Base-by-base conservation (phyloP, 2,888 invertebrate genomes). In the Pycnomerus fuliginosus region DNA sequence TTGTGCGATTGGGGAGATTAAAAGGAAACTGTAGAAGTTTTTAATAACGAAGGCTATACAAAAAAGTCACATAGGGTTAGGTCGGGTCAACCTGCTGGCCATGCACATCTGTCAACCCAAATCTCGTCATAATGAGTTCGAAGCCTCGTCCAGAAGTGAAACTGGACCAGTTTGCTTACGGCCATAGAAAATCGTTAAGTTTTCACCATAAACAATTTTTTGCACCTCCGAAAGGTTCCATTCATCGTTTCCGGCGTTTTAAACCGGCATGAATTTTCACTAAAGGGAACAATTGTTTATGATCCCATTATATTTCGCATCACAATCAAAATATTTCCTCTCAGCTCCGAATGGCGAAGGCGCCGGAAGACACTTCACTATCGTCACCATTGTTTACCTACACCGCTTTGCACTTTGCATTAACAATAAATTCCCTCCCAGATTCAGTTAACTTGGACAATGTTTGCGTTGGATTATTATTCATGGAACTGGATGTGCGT, bases 381-480 rank as follows among this genome's bases (percentile, higher is more conserved):
- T 54, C 55, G 54, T 55, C 52, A 49, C 32, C 41, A 43, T 42
- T 58, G 50, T 67, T 66, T 66, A 63, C 65, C 61, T 63, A 67
- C 67, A 67, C 55, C 53, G 64, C 60, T 67, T 67, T 64, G 65
- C 67, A 67, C 67, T 67, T 64, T 64, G 59, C 64, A 65, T 60
- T 57, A 58, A 62, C 64, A 62, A 65, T 65, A 65, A n/a, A 64
- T 61, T 64, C 55, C 46, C 49, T 49, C 51, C 54, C 53, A 50
- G 48, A 55, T 56, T 55, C 42, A 51, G 51, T 55, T 56, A 56
- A 58, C 54, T 48, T 46, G 33, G 44, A 33, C 39, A 45, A 50
- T 50, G 44, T 50, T 50, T 51, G 52, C 44, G 43, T 35, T 33
- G 27, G 48, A 52, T 53, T 49, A 49, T 45, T 48, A 44, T 46